Evolutionary conservation across 2,113 vertebrate genomes (phyloP), one percentile per base, ranked within the genome.

Genomic region (Gobio gobio): DNA sequence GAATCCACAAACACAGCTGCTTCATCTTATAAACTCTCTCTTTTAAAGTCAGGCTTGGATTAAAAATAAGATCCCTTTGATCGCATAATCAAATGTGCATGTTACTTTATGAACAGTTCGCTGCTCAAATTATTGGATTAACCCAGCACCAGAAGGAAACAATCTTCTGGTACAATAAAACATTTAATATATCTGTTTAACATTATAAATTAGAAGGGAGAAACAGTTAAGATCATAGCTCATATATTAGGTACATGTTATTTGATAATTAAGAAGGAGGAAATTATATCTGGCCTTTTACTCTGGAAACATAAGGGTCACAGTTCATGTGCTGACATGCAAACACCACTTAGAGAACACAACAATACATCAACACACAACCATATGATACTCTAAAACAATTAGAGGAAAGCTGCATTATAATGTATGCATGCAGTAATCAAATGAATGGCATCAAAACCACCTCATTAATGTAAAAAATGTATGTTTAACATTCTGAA

Each of bases 21-120:
- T 33, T 33, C 45, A 36, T 64, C 59, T 80, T 76, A 72, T 80
- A 78, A 86, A 87, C 13, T 16, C 49, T 18, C 56, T 79, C 12
- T 10, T 40, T n/a, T 59, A 51, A 26, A 72, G 63, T n/a, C 26
- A 54, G 49, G 18, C 33, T 33, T 13, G 49, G 74, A 83, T 56
- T 70, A 70, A 85, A 81, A 79, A 59, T 29, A 78, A 63, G 18
- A 58, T 2, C 33, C 10, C 76, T 89, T 83, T 87, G 75, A 87
- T 83, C 84, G 2, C 20, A 45, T 72, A 63, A 86, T 89, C 63
- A 87, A 87, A 82, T 43, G 1, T 7, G 54, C 36, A 64, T 70
- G 86, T 26, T 45, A 47, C 20, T 86, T 72, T 78, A 84, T 76
- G n/a, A 61, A 76, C 58, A 66, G 22, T 36, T 18, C 36, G 16